Conservation (phyloP, 2,888 invertebrate species). For the Blera fallax region DNA sequence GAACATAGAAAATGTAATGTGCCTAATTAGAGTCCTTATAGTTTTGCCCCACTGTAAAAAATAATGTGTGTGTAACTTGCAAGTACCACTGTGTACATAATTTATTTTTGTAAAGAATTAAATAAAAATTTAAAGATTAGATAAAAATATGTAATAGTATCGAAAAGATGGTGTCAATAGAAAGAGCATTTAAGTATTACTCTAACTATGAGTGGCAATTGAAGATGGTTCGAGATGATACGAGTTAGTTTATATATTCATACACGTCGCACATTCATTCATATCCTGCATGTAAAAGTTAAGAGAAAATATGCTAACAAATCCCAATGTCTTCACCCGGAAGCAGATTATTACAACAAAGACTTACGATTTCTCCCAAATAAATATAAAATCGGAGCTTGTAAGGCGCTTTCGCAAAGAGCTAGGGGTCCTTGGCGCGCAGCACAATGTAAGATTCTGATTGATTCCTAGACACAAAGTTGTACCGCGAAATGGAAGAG, state of each 20-base stretch:
- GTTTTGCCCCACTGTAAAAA: slow-evolving; percentile 63
- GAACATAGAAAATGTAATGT: slow-evolving; percentile 64
- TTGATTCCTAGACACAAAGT: too few relatives aligned
- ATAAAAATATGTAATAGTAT: neutral
- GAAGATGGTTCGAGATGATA: slow-evolving; percentile 22
- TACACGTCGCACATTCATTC: neutral
- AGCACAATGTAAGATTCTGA: too few relatives aligned
- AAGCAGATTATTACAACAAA: too few relatives aligned
- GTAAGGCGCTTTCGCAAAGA: too few relatives aligned
- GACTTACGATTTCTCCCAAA: too few relatives aligned
- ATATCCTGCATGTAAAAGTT: too few relatives aligned
- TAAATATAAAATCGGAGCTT: too few relatives aligned
- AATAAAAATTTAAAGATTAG: neutral
- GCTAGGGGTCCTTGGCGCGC: too few relatives aligned
- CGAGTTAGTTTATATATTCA: neutral
- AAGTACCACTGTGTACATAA: slow-evolving; percentile 41
- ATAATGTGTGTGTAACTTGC: slow-evolving; percentile 55
- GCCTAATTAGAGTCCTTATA: slow-evolving; percentile 49
- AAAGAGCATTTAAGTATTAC: slow-evolving; percentile 44
- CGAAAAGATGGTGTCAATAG: slow-evolving; percentile 69
- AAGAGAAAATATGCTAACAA: too few relatives aligned
- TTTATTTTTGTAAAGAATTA: neutral
- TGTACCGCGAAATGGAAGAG: too few relatives aligned
- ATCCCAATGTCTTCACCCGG: too few relatives aligned
- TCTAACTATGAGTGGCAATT: neutral